Percentiles rank a stretch among this genome's conserved stretches.
Evolutionary conservation across 2,113 vertebrate species (phyloP).

Genomic region (Leucoraja erinaceus): DNA sequence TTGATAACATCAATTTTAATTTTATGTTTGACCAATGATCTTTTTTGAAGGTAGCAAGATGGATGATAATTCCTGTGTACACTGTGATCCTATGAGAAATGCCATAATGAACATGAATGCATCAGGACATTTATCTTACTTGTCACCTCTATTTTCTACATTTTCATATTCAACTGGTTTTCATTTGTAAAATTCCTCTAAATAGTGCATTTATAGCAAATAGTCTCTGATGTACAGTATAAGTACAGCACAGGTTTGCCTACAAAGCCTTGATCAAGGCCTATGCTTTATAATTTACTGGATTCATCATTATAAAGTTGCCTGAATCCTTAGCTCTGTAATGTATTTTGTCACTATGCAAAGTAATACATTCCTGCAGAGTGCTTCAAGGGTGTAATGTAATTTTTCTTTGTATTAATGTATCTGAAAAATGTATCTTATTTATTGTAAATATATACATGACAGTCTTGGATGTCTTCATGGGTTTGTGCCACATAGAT

Average conservation of each 20-base stretch:
- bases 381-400: slow-evolving; percentile 18
- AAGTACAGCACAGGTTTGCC: not conserved
- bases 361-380: slow-evolving; percentile 38
- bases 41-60: slow-evolving; percentile 4
- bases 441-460: slow-evolving; percentile 59
- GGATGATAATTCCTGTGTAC: slow-evolving; percentile 22
- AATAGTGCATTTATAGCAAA: not conserved
- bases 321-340: slow-evolving; percentile 22
- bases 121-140: not conserved
- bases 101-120: slow-evolving; percentile 1
- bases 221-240: slow-evolving; percentile 15
- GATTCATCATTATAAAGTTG: slow-evolving; percentile 23
- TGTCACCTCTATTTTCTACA: not conserved
- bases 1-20: not conserved
- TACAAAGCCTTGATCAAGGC: slow-evolving; percentile 4
- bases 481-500: slow-evolving; percentile 38
- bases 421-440: slow-evolving; percentile 48
- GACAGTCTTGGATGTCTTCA: slow-evolving; percentile 41
- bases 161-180: not conserved
- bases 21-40: slow-evolving; percentile 13
- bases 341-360: slow-evolving; percentile 31
- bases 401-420: slow-evolving; percentile 46
- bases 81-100: slow-evolving; percentile 31
- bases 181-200: not conserved
- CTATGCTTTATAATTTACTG: not conserved